Conservation (phyloP, 1,140 invertebrate species). For the Megalopta genalis region DNA sequence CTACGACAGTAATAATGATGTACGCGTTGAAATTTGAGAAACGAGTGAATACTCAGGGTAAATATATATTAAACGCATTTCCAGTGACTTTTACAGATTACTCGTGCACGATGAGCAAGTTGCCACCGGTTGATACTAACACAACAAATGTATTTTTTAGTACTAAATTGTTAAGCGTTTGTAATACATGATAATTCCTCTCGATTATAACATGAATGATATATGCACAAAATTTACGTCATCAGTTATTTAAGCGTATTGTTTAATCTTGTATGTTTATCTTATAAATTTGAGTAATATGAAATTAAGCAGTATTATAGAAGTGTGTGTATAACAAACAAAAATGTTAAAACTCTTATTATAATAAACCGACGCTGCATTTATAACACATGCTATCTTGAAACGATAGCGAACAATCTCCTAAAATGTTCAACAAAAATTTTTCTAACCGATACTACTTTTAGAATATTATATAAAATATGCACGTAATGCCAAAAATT, state of each 20-base stretch:
- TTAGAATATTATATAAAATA: conserved; percentile 17
- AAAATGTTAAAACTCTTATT: conserved; percentile 12
- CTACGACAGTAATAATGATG: conserved; percentile 29
- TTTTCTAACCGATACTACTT: conserved; percentile 8
- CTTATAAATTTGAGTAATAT: background rate
- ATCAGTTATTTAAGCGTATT: conserved; percentile 3
- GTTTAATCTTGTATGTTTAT: conserved; percentile 2
- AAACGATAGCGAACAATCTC: background rate
- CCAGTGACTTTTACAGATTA: conserved; percentile 37
- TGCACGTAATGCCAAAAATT: conserved; percentile 1
- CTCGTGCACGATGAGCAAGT: conserved; percentile 22
- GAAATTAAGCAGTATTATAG: background rate
- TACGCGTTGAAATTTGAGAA: conserved; percentile 6
- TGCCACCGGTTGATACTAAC: conserved; percentile 34
- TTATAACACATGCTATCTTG: background rate
- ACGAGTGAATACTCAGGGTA: conserved; percentile 47
- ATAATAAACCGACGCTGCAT: background rate
- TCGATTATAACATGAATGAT: background rate
- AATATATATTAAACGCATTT: conserved; percentile 42
- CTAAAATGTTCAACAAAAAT: background rate
- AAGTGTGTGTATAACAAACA: conserved; percentile 7
- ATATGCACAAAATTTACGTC: conserved; percentile 24
- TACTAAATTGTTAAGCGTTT: conserved; percentile 11
- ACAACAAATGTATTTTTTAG: conserved; percentile 34
- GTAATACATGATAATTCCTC: conserved; percentile 10